Base-by-base conservation (phyloP, 2,888 invertebrate genomes). In the Tachina grossa region DNA sequence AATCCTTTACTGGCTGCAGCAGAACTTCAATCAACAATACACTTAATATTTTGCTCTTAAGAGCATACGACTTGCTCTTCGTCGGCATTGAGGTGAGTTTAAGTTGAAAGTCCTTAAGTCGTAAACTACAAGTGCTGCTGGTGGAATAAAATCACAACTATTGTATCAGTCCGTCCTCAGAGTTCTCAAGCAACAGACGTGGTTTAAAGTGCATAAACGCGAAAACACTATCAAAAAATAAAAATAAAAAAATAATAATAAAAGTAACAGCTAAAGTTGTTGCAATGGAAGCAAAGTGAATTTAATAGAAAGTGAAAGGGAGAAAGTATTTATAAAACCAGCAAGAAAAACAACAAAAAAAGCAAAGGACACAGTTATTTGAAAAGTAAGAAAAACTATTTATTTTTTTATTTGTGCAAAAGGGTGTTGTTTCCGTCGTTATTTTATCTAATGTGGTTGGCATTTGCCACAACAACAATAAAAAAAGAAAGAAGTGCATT, bases 151-250 rank as follows among this genome's bases (percentile, higher is more conserved):
- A 55, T 65, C 57, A 59, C 63, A 59, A 71, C 65, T 19, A 72
- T 83, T 77, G 9, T 14, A 22, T 89, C 84, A 91, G 91, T 91
- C 91, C 92, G 91, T 91, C 92, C 91, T 90, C 89, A 90, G 90
- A 90, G 89, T 89, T 90, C 89, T 88, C 87, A 84, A 87, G 87
- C 85, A 88, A 88, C 87, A 90, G 91, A 89, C 91, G 91, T 88
- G 66, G 45, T 84, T 61, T 9, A 55, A 77, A 76, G 11, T 9
- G 66, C 63, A 69, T 13, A 39, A 77, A 76, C 49, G 31, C 74
- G 61, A 82, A 86, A 84, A 68, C 16, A 75, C 6, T 41, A 41
- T 19, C 43, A 72, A 43, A 45, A 53, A 78, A 43, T n/a, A 63
- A 45, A 65, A 31, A 22, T 22, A 55, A 1, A 55, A 22, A 1